These are phyloP conservation scores for Pluvialis apricaria DNA, from an alignment of 2,113 vertebrate species.

Conservation along the genomic window DNA sequence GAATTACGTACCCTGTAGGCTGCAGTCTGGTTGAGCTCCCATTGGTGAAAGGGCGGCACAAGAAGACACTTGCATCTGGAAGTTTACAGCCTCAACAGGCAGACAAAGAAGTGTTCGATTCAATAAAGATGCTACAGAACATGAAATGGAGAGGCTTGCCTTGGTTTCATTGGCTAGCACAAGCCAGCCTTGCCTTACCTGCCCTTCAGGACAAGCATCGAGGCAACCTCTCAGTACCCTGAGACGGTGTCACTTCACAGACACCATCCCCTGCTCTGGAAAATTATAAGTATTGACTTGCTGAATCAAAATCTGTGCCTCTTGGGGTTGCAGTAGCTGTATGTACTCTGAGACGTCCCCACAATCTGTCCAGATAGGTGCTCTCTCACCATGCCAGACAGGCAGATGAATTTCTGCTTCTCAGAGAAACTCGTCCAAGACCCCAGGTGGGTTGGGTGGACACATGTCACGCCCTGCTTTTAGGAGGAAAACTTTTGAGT, in stretches of 20 bases:
- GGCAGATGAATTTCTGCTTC: background rate
- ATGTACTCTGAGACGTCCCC: background rate
- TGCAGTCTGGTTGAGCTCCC: background rate
- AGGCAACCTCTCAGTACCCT: background rate
- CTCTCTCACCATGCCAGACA: background rate
- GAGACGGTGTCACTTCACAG: background rate
- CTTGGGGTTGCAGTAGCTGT: background rate
- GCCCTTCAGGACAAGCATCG: background rate
- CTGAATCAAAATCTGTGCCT: background rate
- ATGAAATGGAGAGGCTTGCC: background rate
- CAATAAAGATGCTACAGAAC: background rate
- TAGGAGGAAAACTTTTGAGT: background rate
- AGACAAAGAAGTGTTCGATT: background rate
- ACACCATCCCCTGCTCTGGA: background rate
- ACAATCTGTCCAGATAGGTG: background rate
- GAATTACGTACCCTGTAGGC: background rate
- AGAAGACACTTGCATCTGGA: background rate
- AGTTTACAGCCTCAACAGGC: background rate
- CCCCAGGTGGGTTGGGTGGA: background rate
- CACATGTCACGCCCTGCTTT: background rate
- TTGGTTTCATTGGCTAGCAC: background rate
- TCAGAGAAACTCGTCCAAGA: background rate
- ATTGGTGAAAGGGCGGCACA: background rate
- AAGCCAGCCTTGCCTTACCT: background rate
- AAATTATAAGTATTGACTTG: background rate